Conservation (phyloP, 1,140 invertebrate genomes). For the Aphelenchoides besseyi region DNA sequence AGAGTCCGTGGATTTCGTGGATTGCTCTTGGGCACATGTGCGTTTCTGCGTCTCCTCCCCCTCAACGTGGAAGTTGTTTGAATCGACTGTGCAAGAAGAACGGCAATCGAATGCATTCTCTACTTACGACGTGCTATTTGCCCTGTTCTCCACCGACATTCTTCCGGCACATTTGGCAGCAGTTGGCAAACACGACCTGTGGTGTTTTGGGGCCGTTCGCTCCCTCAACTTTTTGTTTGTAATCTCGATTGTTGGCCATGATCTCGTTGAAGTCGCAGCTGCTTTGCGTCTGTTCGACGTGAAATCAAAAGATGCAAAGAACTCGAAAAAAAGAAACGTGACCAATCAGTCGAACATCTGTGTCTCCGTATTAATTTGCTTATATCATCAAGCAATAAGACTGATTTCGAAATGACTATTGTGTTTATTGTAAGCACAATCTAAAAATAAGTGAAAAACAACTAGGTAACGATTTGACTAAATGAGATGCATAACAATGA, state of each 20-base stretch:
- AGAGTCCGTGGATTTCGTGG: background rate
- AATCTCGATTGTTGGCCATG: background rate
- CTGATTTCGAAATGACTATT: too few relatives aligned
- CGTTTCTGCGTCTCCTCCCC: background rate
- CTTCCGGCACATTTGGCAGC: background rate
- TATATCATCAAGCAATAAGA: too few relatives aligned
- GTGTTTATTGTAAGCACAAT: background rate
- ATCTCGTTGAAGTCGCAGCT: background rate
- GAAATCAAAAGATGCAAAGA: conserved; percentile 6
- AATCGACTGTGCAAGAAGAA: background rate
- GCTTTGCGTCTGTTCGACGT: background rate
- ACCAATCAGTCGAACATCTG: too few relatives aligned
- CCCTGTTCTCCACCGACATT: background rate
- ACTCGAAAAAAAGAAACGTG: background rate
- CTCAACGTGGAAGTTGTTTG: background rate
- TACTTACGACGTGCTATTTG: background rate
- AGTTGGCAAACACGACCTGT: background rate
- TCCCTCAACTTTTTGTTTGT: background rate
- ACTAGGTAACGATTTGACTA: background rate
- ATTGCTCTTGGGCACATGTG: background rate
- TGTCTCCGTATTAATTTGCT: too few relatives aligned
- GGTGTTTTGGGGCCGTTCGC: background rate
- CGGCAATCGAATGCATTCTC: background rate
- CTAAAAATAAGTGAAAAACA: background rate
- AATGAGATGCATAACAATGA: background rate